Percentiles rank a stretch among this genome's conserved stretches.
Evolutionary conservation across 2,113 vertebrate species (phyloP).

Genomic region (Cyanoliseus patagonus): DNA sequence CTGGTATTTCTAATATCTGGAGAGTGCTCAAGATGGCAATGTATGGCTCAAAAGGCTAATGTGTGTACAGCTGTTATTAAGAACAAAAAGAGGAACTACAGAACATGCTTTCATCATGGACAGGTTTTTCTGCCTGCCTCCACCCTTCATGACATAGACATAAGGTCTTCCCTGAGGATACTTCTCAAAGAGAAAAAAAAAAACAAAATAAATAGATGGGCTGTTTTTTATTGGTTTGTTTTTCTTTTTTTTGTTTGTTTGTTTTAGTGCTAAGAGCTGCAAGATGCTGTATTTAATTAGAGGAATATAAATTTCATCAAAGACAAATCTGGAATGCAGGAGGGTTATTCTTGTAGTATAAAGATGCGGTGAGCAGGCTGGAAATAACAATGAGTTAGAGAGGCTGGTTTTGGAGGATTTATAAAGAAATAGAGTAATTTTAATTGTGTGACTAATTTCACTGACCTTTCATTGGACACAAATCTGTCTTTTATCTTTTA

Average conservation of each 20-base stretch:
- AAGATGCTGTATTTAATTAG: not conserved
- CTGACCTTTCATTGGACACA: not conserved
- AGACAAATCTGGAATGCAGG: not conserved
- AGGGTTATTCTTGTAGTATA: not conserved
- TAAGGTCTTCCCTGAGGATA: not conserved
- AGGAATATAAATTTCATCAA: constrained; percentile 20
- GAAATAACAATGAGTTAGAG: not conserved
- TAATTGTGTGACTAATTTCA: constrained; percentile 4
- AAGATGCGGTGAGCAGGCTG: not conserved
- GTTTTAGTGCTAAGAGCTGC: not conserved
- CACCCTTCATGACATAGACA: not conserved
- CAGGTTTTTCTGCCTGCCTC: not conserved
- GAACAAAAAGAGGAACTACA: not conserved
- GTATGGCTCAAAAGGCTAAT: not conserved
- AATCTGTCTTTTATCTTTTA: not conserved
- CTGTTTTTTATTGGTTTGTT: not conserved
- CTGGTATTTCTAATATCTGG: not conserved
- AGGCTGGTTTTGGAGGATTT: not conserved
- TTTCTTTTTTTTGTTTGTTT: not conserved
- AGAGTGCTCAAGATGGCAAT: not conserved
- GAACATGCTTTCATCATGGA: not conserved
- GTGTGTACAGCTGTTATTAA: not conserved
- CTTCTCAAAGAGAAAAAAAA: not conserved
- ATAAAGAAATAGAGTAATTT: constrained; percentile 1
- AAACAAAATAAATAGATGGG: not conserved